phyloP scores from a whole-genome alignment of 1,140 invertebrate genomes.

The Anoplophora glabripennis region DNA sequence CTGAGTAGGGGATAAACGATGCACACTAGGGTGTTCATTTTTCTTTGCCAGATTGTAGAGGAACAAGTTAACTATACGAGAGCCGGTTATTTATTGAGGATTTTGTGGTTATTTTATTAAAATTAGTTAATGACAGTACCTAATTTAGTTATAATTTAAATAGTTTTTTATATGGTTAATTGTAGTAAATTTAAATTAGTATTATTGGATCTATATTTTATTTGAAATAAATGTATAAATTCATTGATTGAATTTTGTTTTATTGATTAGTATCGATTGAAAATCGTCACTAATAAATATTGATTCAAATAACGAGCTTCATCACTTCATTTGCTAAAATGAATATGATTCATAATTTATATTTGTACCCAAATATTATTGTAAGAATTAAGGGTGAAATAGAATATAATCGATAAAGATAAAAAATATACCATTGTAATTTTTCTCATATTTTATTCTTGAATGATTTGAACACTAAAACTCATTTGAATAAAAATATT shows the following conservation, averaged over 20 bases:
- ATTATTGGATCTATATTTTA: conserved; percentile 8
- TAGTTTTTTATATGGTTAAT: conserved; percentile 1
- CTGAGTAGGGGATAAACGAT: no score
- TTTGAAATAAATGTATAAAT: not conserved
- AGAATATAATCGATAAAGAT: no score
- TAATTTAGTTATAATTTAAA: conserved; percentile 16
- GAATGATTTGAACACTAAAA: not conserved
- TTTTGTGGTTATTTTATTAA: not conserved
- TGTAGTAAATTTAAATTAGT: not conserved
- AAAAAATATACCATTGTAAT: not conserved
- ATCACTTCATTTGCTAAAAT: no score
- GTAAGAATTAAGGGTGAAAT: no score
- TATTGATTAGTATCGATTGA: not conserved
- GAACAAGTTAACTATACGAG: no score
- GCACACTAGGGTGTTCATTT: no score
- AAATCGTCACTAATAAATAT: no score
- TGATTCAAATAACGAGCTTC: no score
- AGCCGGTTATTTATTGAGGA: not conserved
- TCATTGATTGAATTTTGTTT: not conserved
- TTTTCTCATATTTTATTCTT: conserved; percentile 3
- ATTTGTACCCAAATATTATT: no score
- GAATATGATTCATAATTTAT: no score
- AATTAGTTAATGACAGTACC: conserved; percentile 8
- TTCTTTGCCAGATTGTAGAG: no score
- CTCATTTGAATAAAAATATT: conserved; percentile 5